Evolutionary conservation across 2,797 vertebrate genomes (phyloP), one percentile per base, ranked within the genome.

Genomic region (Chelonia mydas): DNA sequence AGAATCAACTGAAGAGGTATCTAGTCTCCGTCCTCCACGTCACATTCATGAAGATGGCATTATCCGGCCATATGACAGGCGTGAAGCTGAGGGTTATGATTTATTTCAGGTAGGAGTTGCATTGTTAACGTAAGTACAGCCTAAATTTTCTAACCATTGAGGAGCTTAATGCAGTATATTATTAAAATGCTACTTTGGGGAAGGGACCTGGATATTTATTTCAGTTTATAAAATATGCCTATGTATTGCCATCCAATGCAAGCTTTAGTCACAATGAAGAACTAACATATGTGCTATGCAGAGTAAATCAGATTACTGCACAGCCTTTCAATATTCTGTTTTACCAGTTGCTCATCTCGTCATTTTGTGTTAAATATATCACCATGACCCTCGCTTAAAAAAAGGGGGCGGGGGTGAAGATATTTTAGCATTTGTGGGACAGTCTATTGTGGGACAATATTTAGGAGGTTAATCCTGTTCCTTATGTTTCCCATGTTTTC

Each of bases 1-100:
- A 4, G 99, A 99, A 93, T 99, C 99, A 0, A 99, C 99, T 0
- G 99, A 99, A 95, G 99, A 99, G 77, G 99, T 99, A 68, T 98
- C 98, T 10, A 99, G 98, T 84, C 98, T 99, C 15, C 98, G 99
- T 2, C 99, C 99, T 1, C 98, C 99, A 3, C 99, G 99, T 37
- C 98, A 99, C 68, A 99, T 99, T 96, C 98, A 96, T 0, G 99
- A 99, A 81, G 99, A 99, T 0, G 99, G 99, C 72, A 98, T 99
- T 97, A 99, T 99, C 86, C 98, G 99, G 15, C 99, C 99, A 0
- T 99, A 99, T 4, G 91, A 99, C 97, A 98, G 98, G 61, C 98
- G 97, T 10, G 99, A 99, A 96, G 99, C 99, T 1, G 98, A 99
- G 95, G 99, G 99, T 1, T 99, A 98, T n/a, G 98, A 99, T 85